A percentile compares a stretch with the other conserved stretches of the same genome.
phyloP scores from a whole-genome alignment of 2,888 invertebrate genomes.

The Argyresthia goedartella region DNA sequence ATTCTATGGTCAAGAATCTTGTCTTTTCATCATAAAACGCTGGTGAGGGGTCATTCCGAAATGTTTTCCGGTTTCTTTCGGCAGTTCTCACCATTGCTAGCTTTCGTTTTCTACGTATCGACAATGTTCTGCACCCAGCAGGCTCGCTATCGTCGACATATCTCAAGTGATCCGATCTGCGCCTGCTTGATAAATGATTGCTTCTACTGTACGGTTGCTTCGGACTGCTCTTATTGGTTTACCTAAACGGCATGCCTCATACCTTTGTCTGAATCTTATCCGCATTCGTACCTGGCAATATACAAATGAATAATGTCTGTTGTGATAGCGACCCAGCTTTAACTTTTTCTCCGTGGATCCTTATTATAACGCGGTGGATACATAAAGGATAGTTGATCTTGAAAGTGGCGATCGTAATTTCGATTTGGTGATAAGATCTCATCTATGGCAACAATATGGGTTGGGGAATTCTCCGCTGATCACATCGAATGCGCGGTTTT shows the following conservation, averaged over 20 bases:
- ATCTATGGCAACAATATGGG: constrained; percentile 18
- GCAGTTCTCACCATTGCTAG: constrained; percentile 11
- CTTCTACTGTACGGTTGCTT: constrained; percentile 12
- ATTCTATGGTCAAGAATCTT: no score
- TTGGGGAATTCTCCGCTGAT: constrained; percentile 29
- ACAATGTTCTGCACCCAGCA: constrained; percentile 23
- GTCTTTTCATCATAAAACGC: no score
- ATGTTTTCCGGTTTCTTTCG: constrained; percentile 19
- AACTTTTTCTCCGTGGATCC: no score
- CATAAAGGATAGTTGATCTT: no score
- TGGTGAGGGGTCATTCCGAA: no score
- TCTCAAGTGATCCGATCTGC: constrained; percentile 24
- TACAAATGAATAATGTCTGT: constrained; percentile 55
- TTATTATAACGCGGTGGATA: no score
- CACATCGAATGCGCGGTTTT: constrained; percentile 18
- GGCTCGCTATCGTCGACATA: constrained; percentile 19
- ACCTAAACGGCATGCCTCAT: constrained; percentile 18
- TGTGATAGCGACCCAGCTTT: constrained; percentile 20
- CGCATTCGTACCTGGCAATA: constrained; percentile 1
- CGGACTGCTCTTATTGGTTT: constrained; percentile 16
- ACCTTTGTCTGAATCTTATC: constrained; percentile 5
- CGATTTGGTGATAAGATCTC: constrained; percentile 23
- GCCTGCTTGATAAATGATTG: constrained; percentile 10
- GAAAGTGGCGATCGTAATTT: constrained; percentile 30
- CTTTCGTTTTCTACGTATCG: constrained; percentile 13